Evolutionary conservation across 2,797 vertebrate genomes (phyloP).

Genomic region (Eulemur mongoz): DNA sequence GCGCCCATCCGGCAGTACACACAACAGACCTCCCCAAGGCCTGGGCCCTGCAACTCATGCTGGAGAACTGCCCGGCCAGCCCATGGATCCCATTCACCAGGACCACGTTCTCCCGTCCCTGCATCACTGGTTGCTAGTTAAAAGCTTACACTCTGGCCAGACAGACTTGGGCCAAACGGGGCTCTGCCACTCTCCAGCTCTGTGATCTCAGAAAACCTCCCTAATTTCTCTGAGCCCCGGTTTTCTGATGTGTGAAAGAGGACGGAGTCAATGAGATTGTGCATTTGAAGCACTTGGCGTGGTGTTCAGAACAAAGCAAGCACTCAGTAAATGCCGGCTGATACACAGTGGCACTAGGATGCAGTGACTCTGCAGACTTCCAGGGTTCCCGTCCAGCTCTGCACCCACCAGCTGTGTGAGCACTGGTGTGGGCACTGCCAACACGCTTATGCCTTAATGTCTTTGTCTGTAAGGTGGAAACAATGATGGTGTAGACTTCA

Average conservation of each 20-base stretch:
- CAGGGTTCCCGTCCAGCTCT: neutral
- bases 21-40: neutral
- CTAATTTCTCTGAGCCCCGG: neutral
- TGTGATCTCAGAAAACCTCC: neutral
- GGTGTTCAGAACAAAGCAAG: neutral
- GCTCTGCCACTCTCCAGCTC: neutral
- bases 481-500: neutral
- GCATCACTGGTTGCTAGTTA: neutral
- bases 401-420: neutral
- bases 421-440: neutral
- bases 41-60: neutral
- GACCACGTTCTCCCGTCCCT: neutral
- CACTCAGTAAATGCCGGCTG: neutral
- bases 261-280: neutral
- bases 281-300: neutral
- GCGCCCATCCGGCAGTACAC: neutral
- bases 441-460: neutral
- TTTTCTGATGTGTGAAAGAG: neutral
- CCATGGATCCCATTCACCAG: neutral
- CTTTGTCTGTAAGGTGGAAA: neutral
- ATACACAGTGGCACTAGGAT: neutral
- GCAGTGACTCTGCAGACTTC: neutral
- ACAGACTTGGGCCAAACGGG: neutral
- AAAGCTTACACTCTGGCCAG: neutral
- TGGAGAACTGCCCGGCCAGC: neutral